Percentiles rank a stretch among this genome's conserved stretches.
Conservation (phyloP, 2,113 vertebrate species). For the Tinamus guttatus region DNA sequence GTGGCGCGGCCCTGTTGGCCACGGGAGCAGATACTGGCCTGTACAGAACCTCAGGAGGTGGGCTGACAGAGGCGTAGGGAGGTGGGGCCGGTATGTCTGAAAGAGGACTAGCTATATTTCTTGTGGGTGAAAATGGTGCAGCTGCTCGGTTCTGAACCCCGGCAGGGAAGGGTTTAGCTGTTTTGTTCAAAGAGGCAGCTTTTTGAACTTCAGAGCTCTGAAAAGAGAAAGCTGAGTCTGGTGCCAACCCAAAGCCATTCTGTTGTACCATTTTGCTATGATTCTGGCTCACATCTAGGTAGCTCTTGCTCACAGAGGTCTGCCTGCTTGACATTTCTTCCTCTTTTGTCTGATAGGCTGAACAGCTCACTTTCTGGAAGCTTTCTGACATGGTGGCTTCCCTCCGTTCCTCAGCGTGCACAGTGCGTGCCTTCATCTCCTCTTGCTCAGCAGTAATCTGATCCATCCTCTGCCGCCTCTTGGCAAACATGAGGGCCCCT, state of each 20-base stretch:
- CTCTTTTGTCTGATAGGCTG: constrained; percentile 68
- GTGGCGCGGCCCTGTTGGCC: constrained; percentile 56
- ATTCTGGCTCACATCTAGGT: constrained; percentile 81
- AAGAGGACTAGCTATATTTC: constrained; percentile 78
- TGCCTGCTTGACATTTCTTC: constrained; percentile 51
- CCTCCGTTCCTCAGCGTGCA: constrained; percentile 74
- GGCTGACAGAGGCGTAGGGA: constrained; percentile 77
- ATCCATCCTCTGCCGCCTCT: constrained; percentile 91
- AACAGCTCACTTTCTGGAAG: constrained; percentile 72
- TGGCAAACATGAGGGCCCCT: constrained; percentile 95
- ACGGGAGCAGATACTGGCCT: constrained; percentile 73
- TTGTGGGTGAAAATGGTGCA: constrained; percentile 78
- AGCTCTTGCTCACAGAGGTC: constrained; percentile 77
- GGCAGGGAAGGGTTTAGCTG: constrained; percentile 86
- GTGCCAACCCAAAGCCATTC: constrained; percentile 79
- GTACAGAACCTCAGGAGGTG: constrained; percentile 79
- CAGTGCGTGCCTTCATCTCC: constrained; percentile 81
- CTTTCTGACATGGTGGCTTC: constrained; percentile 52
- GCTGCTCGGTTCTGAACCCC: constrained; percentile 78
- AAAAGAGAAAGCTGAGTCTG: constrained; percentile 59
- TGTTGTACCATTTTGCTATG: constrained; percentile 73
- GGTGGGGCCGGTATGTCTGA: constrained; percentile 82
- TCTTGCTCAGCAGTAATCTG: constrained; percentile 93
- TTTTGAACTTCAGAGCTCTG: constrained; percentile 79
- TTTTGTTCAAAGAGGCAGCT: constrained; percentile 81